A percentile compares a stretch with the other conserved stretches of the same genome.
These are phyloP conservation scores for Crematogaster levior DNA, from an alignment of 2,888 invertebrate genomes.

Conservation along the genomic window DNA sequence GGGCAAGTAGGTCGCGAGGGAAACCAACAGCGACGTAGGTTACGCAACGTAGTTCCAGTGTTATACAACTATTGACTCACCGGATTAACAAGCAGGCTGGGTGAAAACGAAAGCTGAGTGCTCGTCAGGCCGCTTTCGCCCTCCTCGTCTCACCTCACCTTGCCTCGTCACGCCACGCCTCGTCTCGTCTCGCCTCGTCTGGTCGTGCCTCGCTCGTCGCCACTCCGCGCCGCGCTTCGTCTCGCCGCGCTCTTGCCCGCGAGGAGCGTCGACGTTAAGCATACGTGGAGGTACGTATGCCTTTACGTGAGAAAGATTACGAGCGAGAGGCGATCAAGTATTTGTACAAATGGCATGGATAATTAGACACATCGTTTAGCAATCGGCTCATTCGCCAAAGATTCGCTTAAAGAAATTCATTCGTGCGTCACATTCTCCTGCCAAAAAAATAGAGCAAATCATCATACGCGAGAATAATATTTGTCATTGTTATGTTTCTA, in stretches of 20 bases:
- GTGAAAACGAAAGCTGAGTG: conserved; percentile 85
- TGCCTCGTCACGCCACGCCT: conserved; percentile 2
- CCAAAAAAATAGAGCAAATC: background rate
- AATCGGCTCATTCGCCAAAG: background rate
- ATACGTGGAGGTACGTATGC: conserved; percentile 43
- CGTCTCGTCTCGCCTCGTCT: too few relatives aligned
- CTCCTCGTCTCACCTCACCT: conserved; percentile 24
- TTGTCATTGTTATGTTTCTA: background rate
- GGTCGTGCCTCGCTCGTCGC: too few relatives aligned
- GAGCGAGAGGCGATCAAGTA: conserved; percentile 13
- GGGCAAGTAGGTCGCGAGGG: conserved; percentile 86
- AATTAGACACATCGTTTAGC: conserved; percentile 41
- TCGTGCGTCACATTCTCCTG: background rate
- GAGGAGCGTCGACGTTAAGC: conserved; percentile 50
- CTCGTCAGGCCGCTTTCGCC: conserved; percentile 65
- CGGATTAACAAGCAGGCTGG: conserved; percentile 85
- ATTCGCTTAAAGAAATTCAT: conserved; percentile 3
- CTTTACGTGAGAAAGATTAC: conserved; percentile 52
- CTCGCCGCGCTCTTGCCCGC: conserved; percentile 59
- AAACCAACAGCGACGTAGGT: conserved; percentile 79
- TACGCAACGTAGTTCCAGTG: conserved; percentile 85
- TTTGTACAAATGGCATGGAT: conserved; percentile 24
- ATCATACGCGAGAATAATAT: background rate
- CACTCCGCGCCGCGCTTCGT: conserved; percentile 12
- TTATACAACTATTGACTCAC: conserved; percentile 86